Evolutionary conservation across 2,113 vertebrate genomes (phyloP).

Genomic region (Agelaius tricolor): DNA sequence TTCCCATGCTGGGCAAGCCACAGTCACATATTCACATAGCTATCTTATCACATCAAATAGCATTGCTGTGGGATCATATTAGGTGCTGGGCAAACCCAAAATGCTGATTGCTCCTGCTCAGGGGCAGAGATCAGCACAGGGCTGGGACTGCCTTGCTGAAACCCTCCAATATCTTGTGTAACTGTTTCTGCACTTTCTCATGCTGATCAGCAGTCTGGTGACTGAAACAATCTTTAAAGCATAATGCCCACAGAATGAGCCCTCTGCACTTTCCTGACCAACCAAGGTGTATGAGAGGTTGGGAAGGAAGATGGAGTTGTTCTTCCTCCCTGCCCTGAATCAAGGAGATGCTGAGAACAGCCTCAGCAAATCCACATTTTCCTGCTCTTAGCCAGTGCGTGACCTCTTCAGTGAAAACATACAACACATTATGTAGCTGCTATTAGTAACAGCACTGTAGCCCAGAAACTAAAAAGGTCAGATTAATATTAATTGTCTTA

Average conservation of each 20-base stretch:
- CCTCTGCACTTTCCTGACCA: not conserved
- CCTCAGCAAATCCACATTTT: not conserved
- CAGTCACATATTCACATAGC: not conserved
- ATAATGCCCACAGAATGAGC: not conserved
- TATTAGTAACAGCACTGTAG: slow-evolving; percentile 49
- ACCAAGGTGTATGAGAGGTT: not conserved
- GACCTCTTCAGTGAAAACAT: slow-evolving; percentile 24
- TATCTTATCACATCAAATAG: not conserved
- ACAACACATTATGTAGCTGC: slow-evolving; percentile 12
- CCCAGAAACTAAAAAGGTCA: slow-evolving; percentile 37
- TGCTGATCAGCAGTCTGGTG: not conserved
- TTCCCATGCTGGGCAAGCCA: not conserved
- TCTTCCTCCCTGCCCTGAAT: not conserved
- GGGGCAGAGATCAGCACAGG: not conserved
- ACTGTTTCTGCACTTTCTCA: not conserved
- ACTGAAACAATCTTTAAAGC: not conserved
- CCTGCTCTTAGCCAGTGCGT: not conserved
- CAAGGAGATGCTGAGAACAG: not conserved
- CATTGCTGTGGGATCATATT: not conserved
- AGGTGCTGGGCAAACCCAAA: not conserved
- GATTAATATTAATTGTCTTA: slow-evolving; percentile 66
- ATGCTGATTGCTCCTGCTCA: not conserved
- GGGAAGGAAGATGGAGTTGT: not conserved
- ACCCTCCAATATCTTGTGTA: not conserved
- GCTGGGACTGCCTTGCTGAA: not conserved